Conservation (phyloP, 1,140 invertebrate genomes). For the Ylistrum balloti region DNA sequence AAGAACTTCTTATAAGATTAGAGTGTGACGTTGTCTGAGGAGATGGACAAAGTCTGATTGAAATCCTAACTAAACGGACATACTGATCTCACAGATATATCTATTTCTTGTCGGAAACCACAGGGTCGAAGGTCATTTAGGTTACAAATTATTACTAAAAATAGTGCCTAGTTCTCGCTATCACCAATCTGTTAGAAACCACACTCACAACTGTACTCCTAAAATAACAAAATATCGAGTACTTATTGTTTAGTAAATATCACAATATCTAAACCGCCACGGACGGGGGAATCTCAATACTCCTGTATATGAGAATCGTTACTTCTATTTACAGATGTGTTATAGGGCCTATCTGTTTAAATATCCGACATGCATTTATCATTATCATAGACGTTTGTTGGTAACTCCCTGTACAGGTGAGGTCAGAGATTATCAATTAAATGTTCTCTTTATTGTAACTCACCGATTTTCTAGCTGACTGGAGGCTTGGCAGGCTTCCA, state of each 20-base stretch:
- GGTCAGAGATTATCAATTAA: slow-evolving; percentile 35
- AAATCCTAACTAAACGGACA: not conserved
- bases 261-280: not conserved
- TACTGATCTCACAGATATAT: not conserved
- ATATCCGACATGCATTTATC: not conserved
- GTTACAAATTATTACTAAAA: not conserved
- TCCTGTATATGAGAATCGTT: not conserved
- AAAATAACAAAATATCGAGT: not conserved
- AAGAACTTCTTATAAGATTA: too few species aligned
- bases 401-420: slow-evolving; percentile 32
- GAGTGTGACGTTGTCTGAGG: too few species aligned
- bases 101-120: not conserved
- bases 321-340: not conserved
- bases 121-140: not conserved
- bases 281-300: not conserved
- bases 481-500: not conserved
- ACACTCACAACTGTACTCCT: not conserved
- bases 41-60: too few species aligned
- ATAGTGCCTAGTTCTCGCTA: slow-evolving; percentile 13
- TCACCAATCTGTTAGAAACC: not conserved
- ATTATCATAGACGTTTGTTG: not conserved
- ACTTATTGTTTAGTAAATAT: not conserved
- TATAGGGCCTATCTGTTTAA: slow-evolving; percentile 21
- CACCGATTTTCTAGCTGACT: slow-evolving; percentile 26
- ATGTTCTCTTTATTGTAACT: not conserved